phyloP scores from a whole-genome alignment of 2,888 invertebrate species.

The Phortica okadai region DNA sequence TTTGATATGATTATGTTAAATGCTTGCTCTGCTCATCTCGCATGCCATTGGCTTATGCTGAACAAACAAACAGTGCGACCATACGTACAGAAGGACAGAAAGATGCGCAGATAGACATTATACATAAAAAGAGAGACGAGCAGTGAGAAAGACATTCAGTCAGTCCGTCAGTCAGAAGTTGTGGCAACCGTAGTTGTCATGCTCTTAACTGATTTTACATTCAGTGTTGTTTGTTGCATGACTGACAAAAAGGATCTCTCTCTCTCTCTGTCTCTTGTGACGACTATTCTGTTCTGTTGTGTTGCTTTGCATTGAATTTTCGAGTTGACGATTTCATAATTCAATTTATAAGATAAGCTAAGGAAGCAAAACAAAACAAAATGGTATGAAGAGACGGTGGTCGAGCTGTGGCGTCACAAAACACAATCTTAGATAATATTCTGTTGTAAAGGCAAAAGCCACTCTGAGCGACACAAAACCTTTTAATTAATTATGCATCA shows the following conservation, averaged over 20 bases:
- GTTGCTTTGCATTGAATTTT: conserved; percentile 56
- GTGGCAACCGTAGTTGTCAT: conserved; percentile 57
- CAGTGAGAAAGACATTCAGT: too few species aligned
- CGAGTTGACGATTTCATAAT: conserved; percentile 75
- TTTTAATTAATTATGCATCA: conserved; percentile 73
- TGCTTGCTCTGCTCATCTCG: conserved; percentile 64
- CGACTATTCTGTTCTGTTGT: conserved; percentile 42
- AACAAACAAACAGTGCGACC: not conserved
- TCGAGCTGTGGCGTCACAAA: conserved; percentile 33
- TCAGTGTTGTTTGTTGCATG: conserved; percentile 47
- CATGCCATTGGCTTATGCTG: conserved; percentile 6
- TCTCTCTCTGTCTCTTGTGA: conserved; percentile 40
- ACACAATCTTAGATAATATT: conserved; percentile 10
- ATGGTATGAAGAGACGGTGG: conserved; percentile 26
- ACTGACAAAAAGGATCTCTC: conserved; percentile 57
- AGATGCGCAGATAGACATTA: conserved; percentile 5
- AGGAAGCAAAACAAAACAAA: conserved; percentile 43
- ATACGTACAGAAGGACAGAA: not conserved
- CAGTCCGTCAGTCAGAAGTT: not conserved
- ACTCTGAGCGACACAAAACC: conserved; percentile 44
- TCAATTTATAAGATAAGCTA: conserved; percentile 73
- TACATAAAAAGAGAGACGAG: not conserved
- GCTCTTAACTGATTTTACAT: conserved; percentile 68
- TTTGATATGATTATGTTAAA: conserved; percentile 72
- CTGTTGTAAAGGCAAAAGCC: not conserved